Evolutionary conservation across 2,888 invertebrate genomes (phyloP), one percentile per base, ranked within the genome.

Genomic region (Dicranocentrus wangi): DNA sequence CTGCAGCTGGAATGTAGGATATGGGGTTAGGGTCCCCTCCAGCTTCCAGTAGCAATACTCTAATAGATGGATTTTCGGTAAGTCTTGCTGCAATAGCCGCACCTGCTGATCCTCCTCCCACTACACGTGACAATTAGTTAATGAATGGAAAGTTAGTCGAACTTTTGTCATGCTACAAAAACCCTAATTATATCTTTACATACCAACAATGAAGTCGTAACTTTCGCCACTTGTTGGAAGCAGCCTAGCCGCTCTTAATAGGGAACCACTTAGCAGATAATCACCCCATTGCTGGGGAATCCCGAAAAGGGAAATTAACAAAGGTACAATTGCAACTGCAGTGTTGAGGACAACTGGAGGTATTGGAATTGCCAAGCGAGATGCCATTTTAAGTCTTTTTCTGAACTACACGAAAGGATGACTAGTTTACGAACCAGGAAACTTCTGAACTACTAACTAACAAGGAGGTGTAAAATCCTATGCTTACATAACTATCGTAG

Each of bases 41-140:
- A 5, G 75, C 75, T 25, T 82, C 82, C 2, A 82, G 42, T 1
- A 82, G 71, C 15, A 82, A 53, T 2, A 82, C 73, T 19, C 27
- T 23, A 28, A 69, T 25, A 2, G 25, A n/a, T 5, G 68, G 68
- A 32, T 69, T 39, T 17, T 69, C 69, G 2, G 69, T 28, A 1
- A 69, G 55, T 7, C 69, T 53, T 2, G 55, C 55, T n/a, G 69
- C 53, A 7, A 55, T 27, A 1, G 55, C 69, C 3, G 55, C 7
- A 1, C 69, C 69, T 21, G 69, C 69, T 1, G 55, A 55, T 13
- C 69, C 69, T 3, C 32, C 69, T 19, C 69, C 69, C 15, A 69
- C 69, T 69, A 25, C 8, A 42, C 13, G 19, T 21, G 15, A 21
- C 17, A 58, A 23, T 17, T 58, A 8, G n/a, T n/a, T n/a, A n/a